These are phyloP conservation scores for Lacerta agilis DNA, from an alignment of 2,797 vertebrate species.

Conservation along the genomic window DNA sequence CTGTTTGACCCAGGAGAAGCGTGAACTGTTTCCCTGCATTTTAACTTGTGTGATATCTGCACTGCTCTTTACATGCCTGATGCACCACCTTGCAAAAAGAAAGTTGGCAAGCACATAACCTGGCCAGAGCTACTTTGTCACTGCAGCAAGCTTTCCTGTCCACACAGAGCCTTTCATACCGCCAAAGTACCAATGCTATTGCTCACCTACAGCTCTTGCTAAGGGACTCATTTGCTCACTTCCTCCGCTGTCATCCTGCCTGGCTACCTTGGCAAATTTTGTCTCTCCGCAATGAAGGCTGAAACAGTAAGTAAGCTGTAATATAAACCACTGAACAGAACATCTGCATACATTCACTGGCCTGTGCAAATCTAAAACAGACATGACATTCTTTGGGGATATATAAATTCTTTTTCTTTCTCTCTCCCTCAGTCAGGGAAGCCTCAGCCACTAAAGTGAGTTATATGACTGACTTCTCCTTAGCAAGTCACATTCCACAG, in stretches of 20 bases:
- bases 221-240: accelerated
- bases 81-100: background rate
- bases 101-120: no score
- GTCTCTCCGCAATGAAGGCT: background rate
- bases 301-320: background rate
- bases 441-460: constrained; percentile 37
- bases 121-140: background rate
- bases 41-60: background rate
- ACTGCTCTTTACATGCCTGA: background rate
- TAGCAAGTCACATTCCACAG: constrained; percentile 35
- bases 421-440: constrained; percentile 11
- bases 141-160: background rate
- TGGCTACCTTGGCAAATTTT: background rate
- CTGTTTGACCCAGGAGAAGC: background rate
- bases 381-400: background rate
- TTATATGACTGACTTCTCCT: constrained; percentile 41
- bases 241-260: background rate
- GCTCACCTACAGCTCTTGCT: background rate
- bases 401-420: constrained; percentile 14
- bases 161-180: no score
- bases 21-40: no score
- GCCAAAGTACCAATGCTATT: background rate
- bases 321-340: constrained; percentile 3
- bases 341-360: background rate
- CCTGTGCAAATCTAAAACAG: constrained; percentile 21